Evolutionary conservation across 2,797 vertebrate species (phyloP).

Genomic region (Odontamblyopus rebecca): DNA sequence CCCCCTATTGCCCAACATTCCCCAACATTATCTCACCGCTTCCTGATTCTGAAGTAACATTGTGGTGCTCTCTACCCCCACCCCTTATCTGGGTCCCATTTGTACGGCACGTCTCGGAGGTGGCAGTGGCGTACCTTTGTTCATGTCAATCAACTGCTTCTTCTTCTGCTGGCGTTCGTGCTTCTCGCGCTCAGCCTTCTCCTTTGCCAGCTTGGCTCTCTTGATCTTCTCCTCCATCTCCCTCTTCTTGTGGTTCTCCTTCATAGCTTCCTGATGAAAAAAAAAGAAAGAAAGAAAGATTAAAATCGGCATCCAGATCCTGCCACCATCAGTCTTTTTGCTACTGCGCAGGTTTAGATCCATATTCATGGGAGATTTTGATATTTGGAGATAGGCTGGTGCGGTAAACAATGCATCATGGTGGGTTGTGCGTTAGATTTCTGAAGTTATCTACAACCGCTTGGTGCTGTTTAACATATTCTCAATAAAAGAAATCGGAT

Average conservation of each 20-base stretch:
- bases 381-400: constrained; percentile 56
- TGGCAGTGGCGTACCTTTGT: constrained; percentile 87
- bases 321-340: constrained; percentile 49
- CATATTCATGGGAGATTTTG: constrained; percentile 45
- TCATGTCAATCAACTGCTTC: constrained; percentile 97
- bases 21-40: constrained; percentile 41
- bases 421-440: constrained; percentile 22
- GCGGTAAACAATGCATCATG: constrained; percentile 57
- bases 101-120: constrained; percentile 42
- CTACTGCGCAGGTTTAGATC: constrained; percentile 55
- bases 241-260: constrained; percentile 95
- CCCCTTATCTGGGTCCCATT: constrained; percentile 28
- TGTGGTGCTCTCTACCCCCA: not conserved
- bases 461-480: constrained; percentile 30
- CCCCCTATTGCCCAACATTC: constrained; percentile 12
- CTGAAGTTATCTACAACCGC: constrained; percentile 35
- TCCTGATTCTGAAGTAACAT: constrained; percentile 54
- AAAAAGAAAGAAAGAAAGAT: constrained; percentile 32
- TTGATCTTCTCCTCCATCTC: constrained; percentile 97
- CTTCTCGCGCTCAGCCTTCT: constrained; percentile 95
- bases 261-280: constrained; percentile 88
- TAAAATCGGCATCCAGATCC: constrained; percentile 55
- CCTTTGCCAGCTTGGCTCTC: constrained; percentile 95
- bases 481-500: constrained; percentile 25
- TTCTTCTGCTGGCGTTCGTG: constrained; percentile 95